Evolutionary conservation across 2,113 vertebrate genomes (phyloP), one percentile per base, ranked within the genome.

Genomic region (Phalacrocorax brasilianus): DNA sequence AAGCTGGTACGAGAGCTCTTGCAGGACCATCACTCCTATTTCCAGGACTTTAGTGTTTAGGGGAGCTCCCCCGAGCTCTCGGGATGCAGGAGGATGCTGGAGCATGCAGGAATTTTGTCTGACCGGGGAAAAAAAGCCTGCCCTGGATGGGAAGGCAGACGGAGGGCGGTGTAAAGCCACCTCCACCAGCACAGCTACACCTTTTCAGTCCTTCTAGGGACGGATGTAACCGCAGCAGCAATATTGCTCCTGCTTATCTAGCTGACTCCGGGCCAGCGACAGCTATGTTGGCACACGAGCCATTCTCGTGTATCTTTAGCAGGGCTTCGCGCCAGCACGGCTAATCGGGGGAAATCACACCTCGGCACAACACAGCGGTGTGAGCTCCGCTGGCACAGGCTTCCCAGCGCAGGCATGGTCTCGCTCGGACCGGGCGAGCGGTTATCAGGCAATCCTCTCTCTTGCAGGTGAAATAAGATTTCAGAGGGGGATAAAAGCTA

Each of bases 21-120:
- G 11, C 23, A 30, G 0, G 1, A n/a, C 32, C 4, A 2, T 3
- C 0, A 0, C 45, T 44, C 15, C 28, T 42, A 17, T 26, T 44
- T 24, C 35, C 4, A 50, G 17, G 24, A 24, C 28, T 73, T 12
- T 28, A 33, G 61, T 12, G 1, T 22, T 65, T 56, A 21, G 62
- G 44, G 67, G 28, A 61, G 58, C 44, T 44, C 44, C 20, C 9
- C 40, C 18, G 19, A 58, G 27, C 45, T 77, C 67, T 12, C 5
- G 9, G 26, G 42, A 38, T 11, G 8, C 0, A 67, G n/a, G 30
- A 58, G 0, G 11, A 35, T 59, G 40, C 49, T 7, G 10, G 12
- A 73, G 6, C 42, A 53, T 42, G n/a, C 0, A 2, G 14, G 13
- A 67, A 45, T 67, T 79, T 52, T 67, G 24, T 9, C 70, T 1